A percentile compares a stretch with the other conserved stretches of the same genome.
Evolutionary conservation across 2,797 vertebrate species (phyloP).

Genomic region (Tapirus indicus): DNA sequence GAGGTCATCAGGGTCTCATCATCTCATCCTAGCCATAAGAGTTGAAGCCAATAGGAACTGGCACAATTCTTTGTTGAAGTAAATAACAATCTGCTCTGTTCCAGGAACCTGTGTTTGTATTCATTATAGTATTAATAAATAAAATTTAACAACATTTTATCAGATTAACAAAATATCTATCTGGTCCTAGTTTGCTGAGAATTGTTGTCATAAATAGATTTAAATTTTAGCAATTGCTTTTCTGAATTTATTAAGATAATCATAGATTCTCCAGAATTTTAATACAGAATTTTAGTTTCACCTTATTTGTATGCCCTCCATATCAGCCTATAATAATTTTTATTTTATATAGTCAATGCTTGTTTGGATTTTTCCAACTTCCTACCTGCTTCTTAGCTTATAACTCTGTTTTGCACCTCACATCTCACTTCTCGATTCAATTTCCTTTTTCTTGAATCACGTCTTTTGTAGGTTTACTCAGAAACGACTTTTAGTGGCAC

Average conservation of each 20-base stretch:
- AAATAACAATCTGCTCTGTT: not conserved
- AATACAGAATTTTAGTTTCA: not conserved
- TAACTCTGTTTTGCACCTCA: not conserved
- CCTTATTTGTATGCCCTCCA: not conserved
- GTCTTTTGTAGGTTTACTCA: not conserved
- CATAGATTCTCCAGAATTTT: slow-evolving; percentile 9
- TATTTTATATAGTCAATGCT: not conserved
- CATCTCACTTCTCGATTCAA: not conserved
- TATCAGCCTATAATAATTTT: not conserved
- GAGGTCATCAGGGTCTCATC: not conserved
- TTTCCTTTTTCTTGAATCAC: not conserved
- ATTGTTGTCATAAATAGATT: not conserved
- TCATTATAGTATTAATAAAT: not conserved
- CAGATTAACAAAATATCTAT: not conserved
- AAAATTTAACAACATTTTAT: not conserved
- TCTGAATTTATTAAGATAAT: not conserved
- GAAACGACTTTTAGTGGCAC: not conserved
- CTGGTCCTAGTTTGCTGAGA: not conserved
- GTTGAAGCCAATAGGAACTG: not conserved
- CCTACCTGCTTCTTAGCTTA: not conserved
- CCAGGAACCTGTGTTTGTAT: not conserved
- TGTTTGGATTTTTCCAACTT: not conserved
- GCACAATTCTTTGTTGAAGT: not conserved
- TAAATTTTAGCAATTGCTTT: not conserved
- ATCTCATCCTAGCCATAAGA: not conserved